A percentile compares a stretch with the other conserved stretches of the same genome.
Conservation (phyloP, 30 jellyfish, hydroid and myxozoan species). For the Rhopilema esculentum region DNA sequence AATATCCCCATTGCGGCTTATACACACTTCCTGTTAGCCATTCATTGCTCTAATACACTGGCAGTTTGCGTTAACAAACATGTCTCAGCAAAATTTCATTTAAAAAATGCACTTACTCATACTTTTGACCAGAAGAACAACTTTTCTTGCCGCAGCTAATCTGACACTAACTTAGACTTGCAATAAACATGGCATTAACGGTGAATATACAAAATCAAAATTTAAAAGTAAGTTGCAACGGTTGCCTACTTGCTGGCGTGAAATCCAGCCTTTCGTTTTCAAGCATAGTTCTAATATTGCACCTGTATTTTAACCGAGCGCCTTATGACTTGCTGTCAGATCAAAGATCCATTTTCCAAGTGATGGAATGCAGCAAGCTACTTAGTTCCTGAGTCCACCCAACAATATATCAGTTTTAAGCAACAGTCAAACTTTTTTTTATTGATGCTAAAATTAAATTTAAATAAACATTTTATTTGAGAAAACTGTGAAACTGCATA, state of each 20-base stretch:
- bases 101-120: background rate
- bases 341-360: background rate
- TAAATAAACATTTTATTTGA: too few species aligned
- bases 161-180: background rate
- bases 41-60: background rate
- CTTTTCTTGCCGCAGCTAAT: too few species aligned
- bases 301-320: background rate
- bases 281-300: background rate
- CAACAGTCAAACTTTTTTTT: too few species aligned
- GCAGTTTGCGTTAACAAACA: background rate
- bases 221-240: background rate
- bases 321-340: background rate
- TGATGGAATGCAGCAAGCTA: background rate
- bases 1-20: conserved; percentile 38
- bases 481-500: background rate
- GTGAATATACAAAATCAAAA: too few species aligned
- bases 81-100: background rate
- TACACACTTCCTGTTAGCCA: conserved; percentile 43
- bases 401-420: background rate
- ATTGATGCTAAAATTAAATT: too few species aligned
- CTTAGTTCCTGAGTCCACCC: background rate
- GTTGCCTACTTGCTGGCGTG: background rate
- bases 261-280: background rate
- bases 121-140: background rate
- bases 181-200: background rate